Base-by-base conservation (phyloP, 2,797 vertebrate species). In the Siniperca undulata region DNA sequence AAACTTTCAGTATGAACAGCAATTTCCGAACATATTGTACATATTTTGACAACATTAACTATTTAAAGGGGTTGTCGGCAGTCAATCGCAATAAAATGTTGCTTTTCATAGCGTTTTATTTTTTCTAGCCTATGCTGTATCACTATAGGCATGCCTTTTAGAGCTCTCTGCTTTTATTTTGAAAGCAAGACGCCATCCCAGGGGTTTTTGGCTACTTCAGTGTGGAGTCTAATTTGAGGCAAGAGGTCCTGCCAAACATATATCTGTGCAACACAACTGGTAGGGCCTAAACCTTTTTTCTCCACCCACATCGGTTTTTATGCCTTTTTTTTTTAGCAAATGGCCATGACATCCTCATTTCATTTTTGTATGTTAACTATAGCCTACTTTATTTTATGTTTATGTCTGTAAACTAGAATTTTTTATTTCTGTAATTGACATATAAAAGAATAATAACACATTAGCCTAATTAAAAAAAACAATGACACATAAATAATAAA, bases 81-180 rank as follows among this genome's bases (percentile, higher is more conserved):
- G 5, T 0, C 12, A 1, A 0, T 27, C 0, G 13, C 0, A 2
- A 20, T 3, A 2, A 4, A 10, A 1, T 4, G 1, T 7, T 7
- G 0, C 0, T 1, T 40, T 36, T 13, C 0, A 2, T 20, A 6
- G 0, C 0, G 12, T 34, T 9, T 69, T 40, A 0, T 17, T 13
- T 36, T 17, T 6, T 0, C 0, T 0, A 56, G 2, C 0, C 0
- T 0, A 1, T 22, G 0, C 0, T 0, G 2, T 60, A 16, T 10
- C 7, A 13, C 1, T 1, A 6, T 13, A 19, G 1, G 0, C 14
- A 11, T 13, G 27, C 16, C 0, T 52, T 52, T 42, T 7, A 1
- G 3, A 24, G 0, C 2, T 0, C 11, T 3, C 0, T 1, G 46
- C 66, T 84, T 90, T 93, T 91, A 90, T 72, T 89, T 80, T 92